Conservation (phyloP, 2,113 vertebrate species). For the Notiomystis cincta region DNA sequence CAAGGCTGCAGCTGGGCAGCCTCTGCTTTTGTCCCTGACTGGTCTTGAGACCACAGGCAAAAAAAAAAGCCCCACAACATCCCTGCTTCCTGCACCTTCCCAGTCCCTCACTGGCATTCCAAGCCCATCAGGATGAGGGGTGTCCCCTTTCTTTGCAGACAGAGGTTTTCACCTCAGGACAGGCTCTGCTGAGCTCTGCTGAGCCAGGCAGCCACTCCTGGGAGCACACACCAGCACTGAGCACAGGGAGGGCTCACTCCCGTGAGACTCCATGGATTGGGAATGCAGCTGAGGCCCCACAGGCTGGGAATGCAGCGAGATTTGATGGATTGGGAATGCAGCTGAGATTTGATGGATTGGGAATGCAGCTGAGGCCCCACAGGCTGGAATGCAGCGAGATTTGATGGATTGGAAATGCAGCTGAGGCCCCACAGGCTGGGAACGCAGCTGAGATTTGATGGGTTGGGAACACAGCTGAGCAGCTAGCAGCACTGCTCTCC, state of each 20-base stretch:
- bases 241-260: not conserved
- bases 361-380: rapidly evolving
- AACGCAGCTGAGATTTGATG: rapidly evolving
- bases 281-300: rapidly evolving
- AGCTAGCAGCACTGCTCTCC: not conserved
- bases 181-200: not conserved
- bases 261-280: rapidly evolving
- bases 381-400: too few relatives aligned
- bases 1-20: not conserved
- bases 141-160: not conserved
- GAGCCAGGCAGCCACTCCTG: not conserved
- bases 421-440: too few relatives aligned
- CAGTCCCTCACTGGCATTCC: not conserved
- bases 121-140: not conserved
- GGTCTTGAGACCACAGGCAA: not conserved
- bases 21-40: not conserved
- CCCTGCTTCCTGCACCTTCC: not conserved
- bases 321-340: rapidly evolving
- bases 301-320: too few relatives aligned
- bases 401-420: rapidly evolving
- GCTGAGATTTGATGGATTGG: not conserved
- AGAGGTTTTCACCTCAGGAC: not conserved
- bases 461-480: rapidly evolving
- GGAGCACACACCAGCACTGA: rapidly evolving
- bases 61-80: not conserved